These are phyloP conservation scores for Temnothorax curvispinosus DNA, from an alignment of 1,140 invertebrate species.

Conservation along the genomic window DNA sequence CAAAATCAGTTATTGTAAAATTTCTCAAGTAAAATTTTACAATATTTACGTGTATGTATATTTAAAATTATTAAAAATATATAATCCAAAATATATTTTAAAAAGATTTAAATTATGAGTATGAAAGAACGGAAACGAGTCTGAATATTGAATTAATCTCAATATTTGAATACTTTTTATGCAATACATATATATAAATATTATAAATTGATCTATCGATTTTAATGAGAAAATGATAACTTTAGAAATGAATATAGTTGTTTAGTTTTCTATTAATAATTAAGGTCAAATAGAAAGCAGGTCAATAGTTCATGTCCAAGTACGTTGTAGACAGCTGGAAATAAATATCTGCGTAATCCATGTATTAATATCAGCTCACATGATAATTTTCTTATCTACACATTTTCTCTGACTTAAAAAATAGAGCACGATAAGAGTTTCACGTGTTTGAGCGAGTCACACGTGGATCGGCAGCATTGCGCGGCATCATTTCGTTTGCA, in stretches of 20 bases:
- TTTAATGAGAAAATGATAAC: conserved; percentile 26
- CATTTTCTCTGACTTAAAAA: background rate
- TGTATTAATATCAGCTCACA: background rate
- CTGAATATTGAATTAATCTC: background rate
- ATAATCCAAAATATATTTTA: background rate
- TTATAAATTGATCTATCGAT: background rate
- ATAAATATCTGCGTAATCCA: background rate
- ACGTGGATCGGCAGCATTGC: conserved; percentile 32
- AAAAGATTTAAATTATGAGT: background rate
- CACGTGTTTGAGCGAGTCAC: conserved; percentile 18
- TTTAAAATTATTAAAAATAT: background rate
- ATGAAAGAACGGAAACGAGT: background rate
- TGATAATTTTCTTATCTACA: background rate
- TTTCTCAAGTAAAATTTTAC: background rate
- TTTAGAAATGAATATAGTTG: background rate
- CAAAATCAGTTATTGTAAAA: background rate
- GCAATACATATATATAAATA: background rate
- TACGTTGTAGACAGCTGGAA: background rate
- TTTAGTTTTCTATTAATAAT: conserved; percentile 16
- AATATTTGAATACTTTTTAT: background rate
- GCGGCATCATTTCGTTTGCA: conserved; percentile 41
- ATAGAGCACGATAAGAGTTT: background rate
- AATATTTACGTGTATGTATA: background rate
- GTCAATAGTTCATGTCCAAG: background rate
- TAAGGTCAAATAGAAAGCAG: conserved; percentile 17